Conservation (phyloP, 1,140 invertebrate genomes). For the Drosophila gunungcola region DNA sequence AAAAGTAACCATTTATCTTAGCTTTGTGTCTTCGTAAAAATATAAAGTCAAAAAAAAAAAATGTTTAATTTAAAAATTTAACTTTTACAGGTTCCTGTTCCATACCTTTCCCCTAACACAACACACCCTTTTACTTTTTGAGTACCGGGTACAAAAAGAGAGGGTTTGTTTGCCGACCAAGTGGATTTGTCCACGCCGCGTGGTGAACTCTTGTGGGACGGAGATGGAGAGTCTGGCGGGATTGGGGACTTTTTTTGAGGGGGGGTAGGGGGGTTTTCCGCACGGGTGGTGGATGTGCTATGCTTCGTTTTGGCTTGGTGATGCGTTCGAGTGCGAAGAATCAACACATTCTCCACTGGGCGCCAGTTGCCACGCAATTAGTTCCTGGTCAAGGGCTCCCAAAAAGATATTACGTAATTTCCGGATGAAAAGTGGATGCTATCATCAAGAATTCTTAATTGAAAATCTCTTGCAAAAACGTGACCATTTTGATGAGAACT, state of each 20-base stretch:
- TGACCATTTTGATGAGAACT: no score
- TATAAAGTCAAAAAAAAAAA: no score
- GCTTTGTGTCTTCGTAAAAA: no score
- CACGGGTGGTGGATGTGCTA: constrained; percentile 9
- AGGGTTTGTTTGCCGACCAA: constrained; percentile 38
- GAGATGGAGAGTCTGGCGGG: background rate
- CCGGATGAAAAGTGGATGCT: background rate
- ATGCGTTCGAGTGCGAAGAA: constrained; percentile 44
- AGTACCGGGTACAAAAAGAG: background rate
- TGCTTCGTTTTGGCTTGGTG: constrained; percentile 20
- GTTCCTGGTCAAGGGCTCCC: constrained; percentile 13
- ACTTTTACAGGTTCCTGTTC: background rate
- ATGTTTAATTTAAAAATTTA: no score
- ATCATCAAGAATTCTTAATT: no score
- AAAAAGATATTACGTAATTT: background rate
- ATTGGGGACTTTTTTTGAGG: background rate
- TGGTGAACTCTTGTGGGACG: constrained; percentile 8
- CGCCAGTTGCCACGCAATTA: constrained; percentile 23
- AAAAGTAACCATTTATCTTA: no score
- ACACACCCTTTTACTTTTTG: background rate
- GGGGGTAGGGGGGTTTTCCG: background rate
- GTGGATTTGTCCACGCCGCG: constrained; percentile 19
- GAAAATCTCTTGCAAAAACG: no score
- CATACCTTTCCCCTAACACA: background rate
- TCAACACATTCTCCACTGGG: constrained; percentile 32